Evolutionary conservation across 2,888 invertebrate species (phyloP).

Genomic region (Mongoloraphidia duomilia): DNA sequence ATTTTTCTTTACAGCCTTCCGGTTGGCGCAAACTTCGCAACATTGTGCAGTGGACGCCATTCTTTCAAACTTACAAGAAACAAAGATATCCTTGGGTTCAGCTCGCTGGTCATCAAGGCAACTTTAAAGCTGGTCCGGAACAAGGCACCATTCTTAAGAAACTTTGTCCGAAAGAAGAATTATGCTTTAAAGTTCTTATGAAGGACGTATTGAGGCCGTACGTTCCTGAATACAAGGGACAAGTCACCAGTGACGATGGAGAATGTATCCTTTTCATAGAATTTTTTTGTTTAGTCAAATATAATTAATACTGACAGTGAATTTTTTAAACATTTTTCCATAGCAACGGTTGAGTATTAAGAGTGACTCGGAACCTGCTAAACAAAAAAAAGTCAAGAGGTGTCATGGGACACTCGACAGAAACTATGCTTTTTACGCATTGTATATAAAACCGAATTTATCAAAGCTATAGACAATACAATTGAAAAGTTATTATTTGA

Average conservation of each 20-base stretch:
- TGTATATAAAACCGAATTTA: no score
- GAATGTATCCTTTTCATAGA: slow-evolving; percentile 48
- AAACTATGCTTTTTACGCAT: no score
- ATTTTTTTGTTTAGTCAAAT: not conserved
- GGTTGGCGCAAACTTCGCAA: slow-evolving; percentile 89
- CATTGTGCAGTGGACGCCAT: slow-evolving; percentile 93
- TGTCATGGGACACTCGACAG: no score
- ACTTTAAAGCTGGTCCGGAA: slow-evolving; percentile 85
- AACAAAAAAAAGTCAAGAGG: no score
- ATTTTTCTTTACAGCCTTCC: slow-evolving; percentile 55
- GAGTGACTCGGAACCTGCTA: no score
- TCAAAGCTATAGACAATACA: no score
- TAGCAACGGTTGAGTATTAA: no score
- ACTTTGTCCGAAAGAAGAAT: slow-evolving; percentile 76
- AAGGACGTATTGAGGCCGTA: slow-evolving; percentile 75
- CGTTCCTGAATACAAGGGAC: slow-evolving; percentile 88
- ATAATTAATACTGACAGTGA: no score
- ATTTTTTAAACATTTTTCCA: no score
- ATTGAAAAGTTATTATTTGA: no score
- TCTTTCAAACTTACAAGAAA: slow-evolving; percentile 93
- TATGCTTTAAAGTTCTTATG: slow-evolving; percentile 78
- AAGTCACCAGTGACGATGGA: slow-evolving; percentile 62
- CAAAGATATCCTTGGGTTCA: slow-evolving; percentile 94
- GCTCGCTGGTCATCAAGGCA: slow-evolving; percentile 88
- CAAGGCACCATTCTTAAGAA: slow-evolving; percentile 92